Evolutionary conservation across 2,797 vertebrate species (phyloP).

Genomic region (Sarcoramphus papa): DNA sequence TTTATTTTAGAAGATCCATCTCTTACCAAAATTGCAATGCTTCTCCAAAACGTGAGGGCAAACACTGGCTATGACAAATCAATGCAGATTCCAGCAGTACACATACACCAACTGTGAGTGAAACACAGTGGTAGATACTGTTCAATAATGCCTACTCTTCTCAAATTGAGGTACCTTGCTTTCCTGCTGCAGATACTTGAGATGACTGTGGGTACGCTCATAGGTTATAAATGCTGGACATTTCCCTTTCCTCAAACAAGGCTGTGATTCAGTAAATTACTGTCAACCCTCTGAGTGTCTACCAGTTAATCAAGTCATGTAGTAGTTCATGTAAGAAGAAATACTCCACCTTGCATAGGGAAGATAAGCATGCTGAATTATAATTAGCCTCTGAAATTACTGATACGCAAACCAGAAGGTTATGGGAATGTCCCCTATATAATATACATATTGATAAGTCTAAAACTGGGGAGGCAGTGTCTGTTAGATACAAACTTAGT

Average conservation of each 20-base stretch:
- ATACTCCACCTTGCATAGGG: background rate
- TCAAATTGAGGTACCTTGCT: background rate
- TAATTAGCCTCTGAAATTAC: background rate
- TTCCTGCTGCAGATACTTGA: background rate
- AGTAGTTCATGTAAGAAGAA: background rate
- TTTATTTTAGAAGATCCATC: background rate
- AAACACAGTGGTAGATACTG: background rate
- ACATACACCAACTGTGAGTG: background rate
- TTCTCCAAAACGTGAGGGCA: background rate
- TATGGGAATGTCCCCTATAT: background rate
- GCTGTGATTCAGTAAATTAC: background rate
- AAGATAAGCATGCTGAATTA: background rate
- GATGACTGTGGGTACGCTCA: background rate
- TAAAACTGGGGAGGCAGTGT: background rate
- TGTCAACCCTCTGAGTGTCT: background rate
- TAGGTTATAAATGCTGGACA: background rate
- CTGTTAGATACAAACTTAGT: background rate
- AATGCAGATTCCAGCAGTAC: background rate
- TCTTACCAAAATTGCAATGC: background rate
- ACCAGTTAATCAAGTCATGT: background rate
- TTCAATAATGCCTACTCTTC: background rate
- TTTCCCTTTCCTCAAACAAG: background rate
- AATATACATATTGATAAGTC: background rate
- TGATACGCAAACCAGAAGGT: background rate
- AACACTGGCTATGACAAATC: background rate